Base-by-base conservation (phyloP, 2,888 invertebrate genomes). In the Dysmachus trigonus region DNA sequence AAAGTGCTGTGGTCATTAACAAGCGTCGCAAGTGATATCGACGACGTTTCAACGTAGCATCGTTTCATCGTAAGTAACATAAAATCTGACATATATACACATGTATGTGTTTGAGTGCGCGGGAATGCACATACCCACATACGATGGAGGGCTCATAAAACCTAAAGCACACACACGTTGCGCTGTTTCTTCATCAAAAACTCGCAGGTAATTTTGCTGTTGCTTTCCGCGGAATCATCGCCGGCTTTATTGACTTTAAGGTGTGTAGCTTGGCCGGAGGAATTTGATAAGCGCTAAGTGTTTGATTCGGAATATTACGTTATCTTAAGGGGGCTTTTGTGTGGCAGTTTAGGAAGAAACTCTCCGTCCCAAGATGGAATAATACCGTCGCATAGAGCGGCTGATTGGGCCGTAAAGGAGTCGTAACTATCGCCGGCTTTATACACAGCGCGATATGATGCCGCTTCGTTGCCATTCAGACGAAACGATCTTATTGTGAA, bases 241-340 rank as follows among this genome's bases (percentile, higher is more conserved):
- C 30, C 38, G 30, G 79, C 51, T 47, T 79, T 79, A 79, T 51
- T 47, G 79, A 47, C 51, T 79, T 31, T 79, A 79, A 79, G 79
- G 79, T 79, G 79, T 79, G 79, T 79, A 79, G 79, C 79, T n/a
- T 51, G 22, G 18, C 38, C 13, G 22, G 27, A 47, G 27, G 51
- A 79, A 51, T 79, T 79, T 79, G 79, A 79, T 79, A 79, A 79
- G 79, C 79, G 31, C 30, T 51, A 51, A 51, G 79, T 79, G 51
- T 79, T 79, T 79, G 79, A 79, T 79, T 79, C 79, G 51, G 73
- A 27, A 51, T 79, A 51, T 51, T 79, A 31, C 27, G 79, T 30
- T 79, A 79, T 79, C 79, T 79, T 27, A 38, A 79, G 22, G 79
- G 51, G 47, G 15, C 79, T 79, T 79, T 79, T 79, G 79, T 79